A percentile compares a stretch with the other conserved stretches of the same genome.
Evolutionary conservation across 2,113 vertebrate species (phyloP).

Genomic region (Sarotherodon lohbergeri): DNA sequence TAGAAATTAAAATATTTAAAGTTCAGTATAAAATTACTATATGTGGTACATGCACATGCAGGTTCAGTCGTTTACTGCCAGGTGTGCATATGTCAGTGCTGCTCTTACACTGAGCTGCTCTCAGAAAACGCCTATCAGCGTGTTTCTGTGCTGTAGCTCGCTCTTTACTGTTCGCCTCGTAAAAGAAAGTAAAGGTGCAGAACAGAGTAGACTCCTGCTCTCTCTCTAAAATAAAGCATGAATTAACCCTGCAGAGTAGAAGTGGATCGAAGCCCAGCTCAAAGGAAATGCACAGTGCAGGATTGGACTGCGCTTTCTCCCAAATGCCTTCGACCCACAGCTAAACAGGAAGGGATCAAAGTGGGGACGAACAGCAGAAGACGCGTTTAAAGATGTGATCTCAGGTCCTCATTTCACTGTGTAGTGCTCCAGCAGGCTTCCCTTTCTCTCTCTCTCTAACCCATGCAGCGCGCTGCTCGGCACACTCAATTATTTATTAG

Average conservation of each 20-base stretch:
- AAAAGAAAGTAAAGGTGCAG: neutral
- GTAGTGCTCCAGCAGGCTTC: conserved; percentile 22
- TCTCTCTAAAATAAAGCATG: neutral
- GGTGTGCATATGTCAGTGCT: neutral
- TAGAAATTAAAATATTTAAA: neutral
- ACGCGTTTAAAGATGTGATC: neutral
- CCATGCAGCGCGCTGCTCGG: conserved; percentile 49
- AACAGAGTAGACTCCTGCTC: neutral
- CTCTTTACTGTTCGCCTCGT: neutral
- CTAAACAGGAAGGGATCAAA: conserved; percentile 1
- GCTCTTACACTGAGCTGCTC: neutral
- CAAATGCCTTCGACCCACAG: neutral
- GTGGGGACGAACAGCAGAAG: neutral
- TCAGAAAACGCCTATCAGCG: neutral
- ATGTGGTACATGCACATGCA: neutral
- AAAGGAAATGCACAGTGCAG: neutral
- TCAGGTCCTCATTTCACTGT: conserved; percentile 39
- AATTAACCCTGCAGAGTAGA: neutral
- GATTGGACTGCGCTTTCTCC: neutral
- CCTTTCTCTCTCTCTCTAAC: conserved; percentile 22
- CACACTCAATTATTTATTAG: conserved; percentile 66
- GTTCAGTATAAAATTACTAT: neutral
- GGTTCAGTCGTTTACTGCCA: neutral
- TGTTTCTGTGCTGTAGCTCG: neutral
- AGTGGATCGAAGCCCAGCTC: neutral